Evolutionary conservation across 2,888 invertebrate species (phyloP), one percentile per base, ranked within the genome.

Genomic region (Trisateles emortualis): DNA sequence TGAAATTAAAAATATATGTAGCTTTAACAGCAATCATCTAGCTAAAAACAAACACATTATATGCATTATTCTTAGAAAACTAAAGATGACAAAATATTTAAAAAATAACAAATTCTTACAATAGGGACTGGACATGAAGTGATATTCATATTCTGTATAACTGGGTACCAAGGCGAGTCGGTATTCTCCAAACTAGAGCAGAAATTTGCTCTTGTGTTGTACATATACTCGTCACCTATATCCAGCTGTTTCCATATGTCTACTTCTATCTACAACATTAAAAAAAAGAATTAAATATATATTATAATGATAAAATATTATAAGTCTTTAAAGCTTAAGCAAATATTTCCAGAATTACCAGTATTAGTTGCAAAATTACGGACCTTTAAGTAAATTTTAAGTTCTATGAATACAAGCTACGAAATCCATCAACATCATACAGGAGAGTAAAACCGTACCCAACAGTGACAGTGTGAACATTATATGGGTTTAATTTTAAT

Each of bases 81-180:
- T 3, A 19, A 19, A 19, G n/a, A n/a, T n/a, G n/a, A n/a, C 5
- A 19, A 19, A 19, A 19, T 3, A 5, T 19, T 19, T 2, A 19
- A 19, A 19, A 19, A 39, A 22, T 22, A 19, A 11, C n/a, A 24
- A 29, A 9, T 49, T 65, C 73, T 69, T 79, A 92, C 92, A 55
- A 51, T 52, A 8, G 60, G 51, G 17, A 92, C 67, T 2, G 92
- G 92, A 42, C 92, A 92, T 0, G 59, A 30, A 0, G 59, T 66
- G 1, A 83, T 66, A 6, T 86, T 79, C 64, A 91, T 65, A 11
- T 68, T 66, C 8, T 80, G 35, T 0, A 83, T 17, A 0, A 89
- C 2, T 0, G 81, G 73, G 22, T 64, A 71, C 87, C 87, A 89
- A 0, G 90, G 89, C 0, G 84, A 72, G 8, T 85, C 81, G 0